Conservation (phyloP, 2,888 invertebrate genomes). For the Chelonus formosanus region DNA sequence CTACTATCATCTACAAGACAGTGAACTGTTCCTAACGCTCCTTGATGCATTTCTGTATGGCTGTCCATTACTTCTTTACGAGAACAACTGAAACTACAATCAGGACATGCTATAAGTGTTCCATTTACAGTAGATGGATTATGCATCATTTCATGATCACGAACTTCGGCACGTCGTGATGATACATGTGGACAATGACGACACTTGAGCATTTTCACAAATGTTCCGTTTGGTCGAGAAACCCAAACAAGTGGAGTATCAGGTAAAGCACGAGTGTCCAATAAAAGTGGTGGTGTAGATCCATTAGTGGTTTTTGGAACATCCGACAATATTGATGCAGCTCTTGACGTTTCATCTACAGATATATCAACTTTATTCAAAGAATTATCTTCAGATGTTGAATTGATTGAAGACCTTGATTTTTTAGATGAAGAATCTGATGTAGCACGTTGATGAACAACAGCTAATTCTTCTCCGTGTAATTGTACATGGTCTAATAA, state of each 20-base stretch:
- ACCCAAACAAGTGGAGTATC: slow-evolving; percentile 82
- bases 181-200: slow-evolving; percentile 86
- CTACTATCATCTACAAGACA: slow-evolving; percentile 74
- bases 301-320: slow-evolving; percentile 48
- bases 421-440: slow-evolving; percentile 44
- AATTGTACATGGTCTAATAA: slow-evolving; percentile 58
- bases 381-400: slow-evolving; percentile 38
- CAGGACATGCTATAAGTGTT: slow-evolving; percentile 73
- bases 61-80: slow-evolving; percentile 76
- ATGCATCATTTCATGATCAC: slow-evolving; percentile 87
- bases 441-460: slow-evolving; percentile 52
- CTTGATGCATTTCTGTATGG: slow-evolving; percentile 80
- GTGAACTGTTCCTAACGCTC: slow-evolving; percentile 76
- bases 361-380: slow-evolving; percentile 43
- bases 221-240: slow-evolving; percentile 73
- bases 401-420: slow-evolving; percentile 35
- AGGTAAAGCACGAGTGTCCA: slow-evolving; percentile 67
- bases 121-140: slow-evolving; percentile 66
- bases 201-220: slow-evolving; percentile 86
- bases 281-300: slow-evolving; percentile 50
- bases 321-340: slow-evolving; percentile 43
- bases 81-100: slow-evolving; percentile 82
- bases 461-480: slow-evolving; percentile 61
- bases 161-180: slow-evolving; percentile 80
- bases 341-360: slow-evolving; percentile 46